A percentile compares a stretch with the other conserved stretches of the same genome.
phyloP scores from a whole-genome alignment of 1,140 invertebrate genomes.

The Drosophila nigrodunni region DNA sequence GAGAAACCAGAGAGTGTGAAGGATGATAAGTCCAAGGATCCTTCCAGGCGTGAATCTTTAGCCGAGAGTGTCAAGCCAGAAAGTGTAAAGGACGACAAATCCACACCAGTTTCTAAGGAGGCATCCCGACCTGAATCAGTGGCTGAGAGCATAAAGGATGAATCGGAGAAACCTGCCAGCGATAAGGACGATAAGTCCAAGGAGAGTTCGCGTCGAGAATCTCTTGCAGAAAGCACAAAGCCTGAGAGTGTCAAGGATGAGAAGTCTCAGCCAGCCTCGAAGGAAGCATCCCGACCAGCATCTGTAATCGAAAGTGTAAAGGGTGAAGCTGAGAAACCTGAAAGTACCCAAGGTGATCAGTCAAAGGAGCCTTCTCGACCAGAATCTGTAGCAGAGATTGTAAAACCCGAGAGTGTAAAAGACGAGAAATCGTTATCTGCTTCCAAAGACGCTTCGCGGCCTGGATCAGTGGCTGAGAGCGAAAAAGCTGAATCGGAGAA shows the following conservation, averaged over 20 bases:
- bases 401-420: slow-evolving; percentile 18
- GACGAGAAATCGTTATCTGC: slow-evolving; percentile 27
- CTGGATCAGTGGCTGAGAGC: slow-evolving; percentile 43
- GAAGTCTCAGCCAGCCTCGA: slow-evolving; percentile 6
- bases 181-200: slow-evolving; percentile 26
- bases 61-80: slow-evolving; percentile 25
- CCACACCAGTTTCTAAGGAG: slow-evolving; percentile 42
- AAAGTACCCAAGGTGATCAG: slow-evolving; percentile 28
- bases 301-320: slow-evolving; percentile 45
- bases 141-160: slow-evolving; percentile 23
- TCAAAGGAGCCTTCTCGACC: slow-evolving; percentile 31
- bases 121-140: slow-evolving; percentile 35
- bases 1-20: slow-evolving; percentile 16
- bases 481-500: slow-evolving; percentile 19
- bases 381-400: slow-evolving; percentile 37
- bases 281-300: slow-evolving; percentile 43
- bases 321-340: slow-evolving; percentile 17
- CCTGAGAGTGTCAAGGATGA: slow-evolving; percentile 26
- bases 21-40: slow-evolving; percentile 12
- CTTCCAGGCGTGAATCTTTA: slow-evolving; percentile 33
- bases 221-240: slow-evolving; percentile 28
- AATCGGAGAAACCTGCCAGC: slow-evolving; percentile 5
- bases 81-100: slow-evolving; percentile 31
- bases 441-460: slow-evolving; percentile 30
- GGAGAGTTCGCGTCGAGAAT: slow-evolving; percentile 35